Conservation (phyloP, 2,888 invertebrate species). For the Stomorhina lunata region DNA sequence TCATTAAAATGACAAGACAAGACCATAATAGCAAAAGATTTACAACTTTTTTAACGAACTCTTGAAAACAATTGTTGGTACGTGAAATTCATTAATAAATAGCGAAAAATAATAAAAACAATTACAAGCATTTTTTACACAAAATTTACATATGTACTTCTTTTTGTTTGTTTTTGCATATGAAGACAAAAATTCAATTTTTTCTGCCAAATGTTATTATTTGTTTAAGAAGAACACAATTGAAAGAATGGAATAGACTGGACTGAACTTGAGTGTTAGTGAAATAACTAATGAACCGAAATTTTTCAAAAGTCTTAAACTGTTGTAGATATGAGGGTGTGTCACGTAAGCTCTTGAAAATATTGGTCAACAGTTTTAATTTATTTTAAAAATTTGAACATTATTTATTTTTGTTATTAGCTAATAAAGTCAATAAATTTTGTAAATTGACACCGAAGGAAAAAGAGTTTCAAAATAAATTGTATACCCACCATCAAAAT, state of each 20-base stretch:
- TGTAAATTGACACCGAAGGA: background rate
- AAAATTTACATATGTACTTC: constrained; percentile 22
- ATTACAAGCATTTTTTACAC: background rate
- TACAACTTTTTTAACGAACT: constrained; percentile 30
- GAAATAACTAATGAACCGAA: background rate
- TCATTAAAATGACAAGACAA: constrained; percentile 5
- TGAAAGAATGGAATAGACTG: background rate
- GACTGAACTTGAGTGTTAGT: background rate
- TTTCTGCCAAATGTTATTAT: background rate
- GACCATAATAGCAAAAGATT: constrained; percentile 19
- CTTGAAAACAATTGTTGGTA: constrained; percentile 56
- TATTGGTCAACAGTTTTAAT: background rate
- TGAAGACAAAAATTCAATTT: background rate
- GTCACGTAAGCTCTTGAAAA: too few relatives aligned
- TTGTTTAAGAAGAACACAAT: background rate
- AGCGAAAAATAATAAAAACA: background rate
- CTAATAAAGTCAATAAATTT: background rate
- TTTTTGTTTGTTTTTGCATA: too few relatives aligned
- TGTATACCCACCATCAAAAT: too few relatives aligned
- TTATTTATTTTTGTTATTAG: background rate
- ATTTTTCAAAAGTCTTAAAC: background rate
- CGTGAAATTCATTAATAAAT: constrained; percentile 57
- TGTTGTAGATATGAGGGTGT: constrained; percentile 3
- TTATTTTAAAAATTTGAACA: background rate
- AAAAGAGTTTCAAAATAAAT: too few relatives aligned